Evolutionary conservation across 2,888 invertebrate genomes (phyloP), one percentile per base, ranked within the genome.

Genomic region (Drosophila parthenogenetica): DNA sequence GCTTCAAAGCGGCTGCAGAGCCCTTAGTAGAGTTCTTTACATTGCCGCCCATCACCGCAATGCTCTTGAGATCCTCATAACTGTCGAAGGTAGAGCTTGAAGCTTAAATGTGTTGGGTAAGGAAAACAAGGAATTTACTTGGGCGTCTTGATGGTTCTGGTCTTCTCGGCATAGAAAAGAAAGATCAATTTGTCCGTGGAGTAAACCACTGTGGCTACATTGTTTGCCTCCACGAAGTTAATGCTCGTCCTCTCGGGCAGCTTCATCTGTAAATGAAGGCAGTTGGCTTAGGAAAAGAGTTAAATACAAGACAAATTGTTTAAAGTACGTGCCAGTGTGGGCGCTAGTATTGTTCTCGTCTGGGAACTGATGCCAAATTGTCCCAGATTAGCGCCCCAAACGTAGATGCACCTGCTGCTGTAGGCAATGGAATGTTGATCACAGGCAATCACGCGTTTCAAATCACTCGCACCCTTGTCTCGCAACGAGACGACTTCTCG

Each of bases 331-430:
- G 90, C 92, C 85, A 81, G 61, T 64, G 74, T 83, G 32, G 92
- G 92, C n/a, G 89, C 60, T 25, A 71, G 19, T 10, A 91, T 78
- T 0, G 66, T 63, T 22, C 87, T 84, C 2, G 63, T 76, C 35
- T 77, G 78, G 2, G 75, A 63, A 51, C 76, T 84, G 43, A 90
- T 60, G 1, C 97, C 97, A 81, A 97, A 92, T 89, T 98, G 97
- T 0, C 98, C 98, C 55, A 94, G 94, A 92, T 98, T 97, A 3
- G 94, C 93, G 1, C 98, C 98, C 95, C 96, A 97, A 0, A 96
- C 95, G 90, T 94, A 97, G 0, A 97, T 91, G 1, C 93, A 93
- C 29, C 93, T 91, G 0, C 91, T 66, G 90, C 94, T 94, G 94
- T 95, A 94, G 13, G 94, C 94, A 1, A 96, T 94, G 0, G 96